A percentile compares a stretch with the other conserved stretches of the same genome.
These are phyloP conservation scores for Tragelaphus oryx DNA, from an alignment of 2,797 vertebrate species.

Conservation along the genomic window DNA sequence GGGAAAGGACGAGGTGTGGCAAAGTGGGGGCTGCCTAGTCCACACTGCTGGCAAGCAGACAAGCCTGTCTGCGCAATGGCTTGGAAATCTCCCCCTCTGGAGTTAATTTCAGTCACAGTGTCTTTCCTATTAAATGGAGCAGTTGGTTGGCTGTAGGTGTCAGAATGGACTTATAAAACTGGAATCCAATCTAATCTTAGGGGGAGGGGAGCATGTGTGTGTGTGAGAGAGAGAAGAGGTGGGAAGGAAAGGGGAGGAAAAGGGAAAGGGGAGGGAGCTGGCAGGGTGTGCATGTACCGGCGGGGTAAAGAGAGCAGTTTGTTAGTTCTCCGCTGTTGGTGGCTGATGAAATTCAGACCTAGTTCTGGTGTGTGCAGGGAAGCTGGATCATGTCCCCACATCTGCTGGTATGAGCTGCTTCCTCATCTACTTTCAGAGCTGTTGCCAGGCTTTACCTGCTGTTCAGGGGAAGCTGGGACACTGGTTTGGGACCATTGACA, in stretches of 20 bases:
- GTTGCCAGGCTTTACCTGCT: not conserved
- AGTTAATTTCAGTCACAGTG: constrained; percentile 64
- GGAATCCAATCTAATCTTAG: constrained; percentile 57
- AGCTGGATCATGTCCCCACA: not conserved
- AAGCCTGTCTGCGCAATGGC: constrained; percentile 32
- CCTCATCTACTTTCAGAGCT: not conserved
- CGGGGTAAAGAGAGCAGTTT: constrained; percentile 47
- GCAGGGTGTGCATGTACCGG: not conserved
- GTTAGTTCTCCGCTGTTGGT: not conserved
- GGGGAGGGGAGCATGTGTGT: not conserved
- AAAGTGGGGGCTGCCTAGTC: not conserved
- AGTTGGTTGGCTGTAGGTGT: constrained; percentile 68
- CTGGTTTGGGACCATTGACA: not conserved
- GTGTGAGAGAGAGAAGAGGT: not conserved
- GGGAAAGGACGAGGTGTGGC: not conserved
- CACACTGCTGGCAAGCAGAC: not conserved
- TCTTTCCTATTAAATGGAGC: constrained; percentile 67
- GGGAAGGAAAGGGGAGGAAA: not conserved
- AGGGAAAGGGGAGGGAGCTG: not conserved
- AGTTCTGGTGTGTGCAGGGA: not conserved
- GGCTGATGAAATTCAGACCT: constrained; percentile 51
- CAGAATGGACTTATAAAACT: constrained; percentile 64
- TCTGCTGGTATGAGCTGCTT: not conserved
- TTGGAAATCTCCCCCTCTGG: constrained; percentile 56
- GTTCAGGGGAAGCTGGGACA: not conserved